These are phyloP conservation scores for Sarcophaga caerulescens DNA, from an alignment of 2,888 invertebrate species.

Conservation along the genomic window DNA sequence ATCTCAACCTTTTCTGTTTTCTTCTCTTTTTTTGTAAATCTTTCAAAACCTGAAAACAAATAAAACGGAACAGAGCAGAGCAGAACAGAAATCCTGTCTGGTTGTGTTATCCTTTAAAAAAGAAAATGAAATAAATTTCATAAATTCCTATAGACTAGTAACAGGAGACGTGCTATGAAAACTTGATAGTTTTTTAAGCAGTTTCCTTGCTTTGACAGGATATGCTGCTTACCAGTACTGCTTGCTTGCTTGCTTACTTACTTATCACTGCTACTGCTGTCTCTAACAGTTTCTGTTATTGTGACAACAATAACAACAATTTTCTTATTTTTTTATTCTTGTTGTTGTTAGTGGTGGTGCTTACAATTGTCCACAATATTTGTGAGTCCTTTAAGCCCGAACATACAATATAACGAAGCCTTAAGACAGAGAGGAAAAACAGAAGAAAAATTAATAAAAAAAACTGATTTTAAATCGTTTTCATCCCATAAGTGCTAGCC, in stretches of 20 bases:
- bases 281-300: neutral
- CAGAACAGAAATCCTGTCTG: slow-evolving; percentile 37
- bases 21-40: neutral
- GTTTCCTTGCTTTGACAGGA: slow-evolving; percentile 4
- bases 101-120: slow-evolving; percentile 17
- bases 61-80: slow-evolving; percentile 10
- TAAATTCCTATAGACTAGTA: slow-evolving; percentile 43
- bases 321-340: neutral
- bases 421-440: slow-evolving; percentile 49
- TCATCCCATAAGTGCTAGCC: slow-evolving; percentile 36
- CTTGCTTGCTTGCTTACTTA: neutral
- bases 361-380: slow-evolving; percentile 32
- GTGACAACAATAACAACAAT: neutral
- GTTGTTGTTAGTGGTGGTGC: slow-evolving; percentile 9
- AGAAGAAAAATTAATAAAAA: slow-evolving; percentile 1
- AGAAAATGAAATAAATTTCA: neutral
- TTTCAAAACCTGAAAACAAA: slow-evolving; percentile 21
- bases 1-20: slow-evolving; percentile 6
- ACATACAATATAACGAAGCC: slow-evolving; percentile 31
- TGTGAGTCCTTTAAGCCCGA: neutral
- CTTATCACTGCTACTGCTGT: neutral
- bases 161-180: slow-evolving; percentile 43
- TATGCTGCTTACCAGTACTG: neutral
- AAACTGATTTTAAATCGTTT: slow-evolving; percentile 11
- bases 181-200: slow-evolving; percentile 39